Evolutionary conservation across 1,140 invertebrate genomes (phyloP).

Genomic region (Drosophila bocki): DNA sequence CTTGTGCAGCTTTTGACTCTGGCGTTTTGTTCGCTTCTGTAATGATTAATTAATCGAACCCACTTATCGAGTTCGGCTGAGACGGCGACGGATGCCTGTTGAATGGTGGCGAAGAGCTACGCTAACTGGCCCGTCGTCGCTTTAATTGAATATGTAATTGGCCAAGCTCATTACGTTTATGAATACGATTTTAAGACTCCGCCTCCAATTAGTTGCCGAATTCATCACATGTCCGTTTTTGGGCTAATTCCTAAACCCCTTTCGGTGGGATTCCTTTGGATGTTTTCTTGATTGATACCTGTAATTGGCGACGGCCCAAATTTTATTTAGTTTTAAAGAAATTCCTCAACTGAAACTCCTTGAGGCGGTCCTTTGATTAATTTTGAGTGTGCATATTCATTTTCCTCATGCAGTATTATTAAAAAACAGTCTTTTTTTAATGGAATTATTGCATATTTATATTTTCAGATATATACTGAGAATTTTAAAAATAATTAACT

Average conservation of each 20-base stretch:
- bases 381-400: no score
- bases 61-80: slow-evolving; percentile 44
- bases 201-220: slow-evolving; percentile 45
- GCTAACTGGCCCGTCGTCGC: slow-evolving; percentile 19
- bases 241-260: slow-evolving; percentile 4
- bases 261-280: neutral
- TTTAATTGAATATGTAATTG: slow-evolving; percentile 62
- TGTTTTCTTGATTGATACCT: slow-evolving; percentile 50
- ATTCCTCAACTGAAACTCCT: neutral
- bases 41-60: slow-evolving; percentile 72
- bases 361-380: no score
- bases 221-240: slow-evolving; percentile 56
- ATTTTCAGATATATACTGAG: no score
- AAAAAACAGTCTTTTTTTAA: no score
- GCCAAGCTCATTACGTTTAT: slow-evolving; percentile 60
- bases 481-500: no score
- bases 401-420: no score
- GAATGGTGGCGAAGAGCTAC: slow-evolving; percentile 37
- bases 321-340: neutral
- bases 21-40: slow-evolving; percentile 52
- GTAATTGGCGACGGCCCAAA: slow-evolving; percentile 19
- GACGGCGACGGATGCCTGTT: slow-evolving; percentile 50
- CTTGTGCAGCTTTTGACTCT: slow-evolving; percentile 61
- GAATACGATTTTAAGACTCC: slow-evolving; percentile 71
- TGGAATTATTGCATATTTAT: no score